Percentiles rank a stretch among this genome's conserved stretches.
Evolutionary conservation across 2,113 vertebrate genomes (phyloP).

Genomic region (Varanus komodoensis): DNA sequence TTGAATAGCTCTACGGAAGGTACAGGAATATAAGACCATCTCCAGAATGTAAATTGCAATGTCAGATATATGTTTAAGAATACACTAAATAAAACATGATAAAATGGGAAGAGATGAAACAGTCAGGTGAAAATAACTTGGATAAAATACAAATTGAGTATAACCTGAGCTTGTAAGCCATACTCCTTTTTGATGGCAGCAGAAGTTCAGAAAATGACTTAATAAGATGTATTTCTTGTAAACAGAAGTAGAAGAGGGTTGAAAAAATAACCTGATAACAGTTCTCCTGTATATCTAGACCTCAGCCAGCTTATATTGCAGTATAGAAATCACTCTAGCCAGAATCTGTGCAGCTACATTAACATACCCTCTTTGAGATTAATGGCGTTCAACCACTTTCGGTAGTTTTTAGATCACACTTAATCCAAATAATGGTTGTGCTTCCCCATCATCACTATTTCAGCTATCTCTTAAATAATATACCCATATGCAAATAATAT

Average conservation of each 20-base stretch:
- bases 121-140: constrained; percentile 19
- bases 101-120: constrained; percentile 40
- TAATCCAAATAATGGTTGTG: neutral
- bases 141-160: constrained; percentile 39
- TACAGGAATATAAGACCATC: constrained; percentile 48
- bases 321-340: neutral
- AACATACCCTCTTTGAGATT: neutral
- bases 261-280: neutral
- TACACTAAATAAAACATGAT: constrained; percentile 46
- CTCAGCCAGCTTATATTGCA: neutral
- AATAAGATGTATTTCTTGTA: constrained; percentile 23
- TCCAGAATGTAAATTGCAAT: constrained; percentile 33
- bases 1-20: constrained; percentile 50
- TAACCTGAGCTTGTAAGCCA: neutral
- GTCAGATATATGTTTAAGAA: constrained; percentile 48
- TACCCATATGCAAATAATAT: neutral
- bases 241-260: constrained; percentile 4
- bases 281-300: neutral
- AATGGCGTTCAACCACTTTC: neutral
- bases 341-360: neutral
- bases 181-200: neutral
- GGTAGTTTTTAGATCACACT: neutral
- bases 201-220: constrained; percentile 20
- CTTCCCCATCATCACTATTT: neutral
- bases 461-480: neutral